Evolutionary conservation across 2,888 invertebrate species (phyloP), one percentile per base, ranked within the genome.

Genomic region (Mesorhabditis sp.): DNA sequence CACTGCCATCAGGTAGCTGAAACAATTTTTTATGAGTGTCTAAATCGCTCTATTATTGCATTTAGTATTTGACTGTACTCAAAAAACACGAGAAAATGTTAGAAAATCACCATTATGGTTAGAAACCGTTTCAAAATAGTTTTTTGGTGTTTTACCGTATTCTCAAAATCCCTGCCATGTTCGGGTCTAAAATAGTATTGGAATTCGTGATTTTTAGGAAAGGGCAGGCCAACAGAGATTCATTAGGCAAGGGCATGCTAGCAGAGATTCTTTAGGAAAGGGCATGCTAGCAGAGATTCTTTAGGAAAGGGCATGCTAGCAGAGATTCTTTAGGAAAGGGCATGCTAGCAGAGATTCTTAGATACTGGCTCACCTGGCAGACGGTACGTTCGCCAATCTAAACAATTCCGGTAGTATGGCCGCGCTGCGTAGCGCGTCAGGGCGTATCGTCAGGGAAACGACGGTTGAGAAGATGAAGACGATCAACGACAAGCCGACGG

Each of bases 1-100:
- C 4, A 78, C 78, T 1, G 76, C 73, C n/a, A 78, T 70, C 75
- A 78, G 74, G 67, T 78, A 78, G 44, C 78, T 78, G 71, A 61
- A 73, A 71, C 4, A 7, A 15, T n/a, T n/a, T 50, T 0, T 50
- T 50, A 50, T 50, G 7, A 13, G 2, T 13, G 1, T 50, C n/a
- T 13, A 50, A 1, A 13, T 1, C 2, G 2, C 7, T 2, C 10
- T 13, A 13, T 50, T 50, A 13, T 2, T 2, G 58, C 2, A 50
- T 1, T 50, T 1, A 50, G 58, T 50, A 50, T 50, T 50, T 1
- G n/a, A 50, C 7, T 2, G n/a, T n/a, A n/a, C n/a, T 50, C 13
- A 13, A 50, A 50, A 50, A 50, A 28, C 28, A 28, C 28, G 28
- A n/a, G 28, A 28, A 28, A 28, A 28, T 28, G 28, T 28, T 28